phyloP scores from a whole-genome alignment of 2,113 vertebrate genomes.

The Rhineura floridana region DNA sequence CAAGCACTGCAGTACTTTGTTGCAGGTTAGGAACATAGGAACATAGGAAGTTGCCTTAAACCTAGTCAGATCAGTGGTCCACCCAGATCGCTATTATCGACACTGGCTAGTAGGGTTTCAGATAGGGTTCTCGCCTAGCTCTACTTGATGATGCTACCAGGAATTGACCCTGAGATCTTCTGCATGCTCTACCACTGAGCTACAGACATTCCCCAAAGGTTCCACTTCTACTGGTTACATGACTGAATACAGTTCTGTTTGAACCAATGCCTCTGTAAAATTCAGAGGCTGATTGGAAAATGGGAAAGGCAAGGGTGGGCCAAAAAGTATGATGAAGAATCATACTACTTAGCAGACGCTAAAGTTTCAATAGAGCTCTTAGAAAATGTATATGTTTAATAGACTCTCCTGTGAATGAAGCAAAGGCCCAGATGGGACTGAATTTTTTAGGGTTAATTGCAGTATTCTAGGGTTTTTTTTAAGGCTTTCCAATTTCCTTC shows the following conservation, averaged over 20 bases:
- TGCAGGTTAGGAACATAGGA: too few relatives aligned
- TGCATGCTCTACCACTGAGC: too few relatives aligned
- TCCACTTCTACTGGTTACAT: too few relatives aligned
- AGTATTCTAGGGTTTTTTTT: not conserved
- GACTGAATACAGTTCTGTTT: not conserved
- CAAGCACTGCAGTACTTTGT: too few relatives aligned
- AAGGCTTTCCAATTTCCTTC: conserved; percentile 13
- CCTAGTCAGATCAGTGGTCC: too few relatives aligned
- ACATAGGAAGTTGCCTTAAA: too few relatives aligned
- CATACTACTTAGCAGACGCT: not conserved
- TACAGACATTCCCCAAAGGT: too few relatives aligned
- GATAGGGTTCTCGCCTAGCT: too few relatives aligned
- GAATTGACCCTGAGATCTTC: too few relatives aligned
- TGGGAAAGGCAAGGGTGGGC: not conserved
- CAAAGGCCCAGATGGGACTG: rapidly evolving
- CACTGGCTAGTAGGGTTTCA: too few relatives aligned
- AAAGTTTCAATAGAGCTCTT: not conserved
- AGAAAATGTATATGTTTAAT: rapidly evolving
- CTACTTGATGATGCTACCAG: too few relatives aligned
- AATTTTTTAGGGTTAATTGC: not conserved
- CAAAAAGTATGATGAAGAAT: not conserved
- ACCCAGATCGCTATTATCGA: too few relatives aligned
- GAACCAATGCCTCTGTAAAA: not conserved
- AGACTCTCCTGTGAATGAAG: not conserved
- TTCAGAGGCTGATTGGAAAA: not conserved